Base-by-base conservation (phyloP, 2,888 invertebrate genomes). In the Thalpophila matura region DNA sequence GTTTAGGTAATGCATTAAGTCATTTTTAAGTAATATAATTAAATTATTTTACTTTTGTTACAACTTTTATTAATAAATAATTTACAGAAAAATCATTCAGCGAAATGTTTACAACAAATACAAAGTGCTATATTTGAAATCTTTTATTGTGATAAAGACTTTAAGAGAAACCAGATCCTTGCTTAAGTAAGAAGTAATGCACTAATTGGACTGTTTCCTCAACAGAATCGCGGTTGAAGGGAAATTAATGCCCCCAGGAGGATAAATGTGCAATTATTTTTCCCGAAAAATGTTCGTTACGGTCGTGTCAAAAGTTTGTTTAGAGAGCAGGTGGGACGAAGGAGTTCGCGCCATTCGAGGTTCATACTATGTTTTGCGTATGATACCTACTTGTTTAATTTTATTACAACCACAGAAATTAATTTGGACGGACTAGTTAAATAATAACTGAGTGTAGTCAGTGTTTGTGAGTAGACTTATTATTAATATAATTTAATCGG, bases 261-360 rank as follows among this genome's bases (percentile, higher is more conserved):
- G 89, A 91, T 93, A 91, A 94, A 89, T 77, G 82, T 82, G 88
- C 88, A 89, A 91, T 93, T 92, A 92, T 94, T 94, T 91, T 90
- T 86, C 86, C 70, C 75, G 82, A 91, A 91, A 90, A 89, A 88
- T 85, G 80, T 84, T 88, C 83, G 78, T 87, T 88, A 88, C 83
- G 85, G 82, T 79, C 80, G 86, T 88, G 89, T 91, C 92, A 91
- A 91, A 91, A 92, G 89, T 92, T 92, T 91, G 86, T 84, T 86
- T 77, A 75, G 79, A 76, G 83, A 84, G 88, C 93, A 94, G 93
- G 92, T 93, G 94, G 84, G 84, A 77, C 74, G 79, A 82, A 88
- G 87, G 88, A 88, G 90, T 90, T 89, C 66, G 76, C 67, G 73
- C 67, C 76, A 73, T 75, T 76, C 45, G 47, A 58, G 54, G 53